These are phyloP conservation scores for Vultur gryphus DNA, from an alignment of 2,797 vertebrate genomes.

Conservation along the genomic window DNA sequence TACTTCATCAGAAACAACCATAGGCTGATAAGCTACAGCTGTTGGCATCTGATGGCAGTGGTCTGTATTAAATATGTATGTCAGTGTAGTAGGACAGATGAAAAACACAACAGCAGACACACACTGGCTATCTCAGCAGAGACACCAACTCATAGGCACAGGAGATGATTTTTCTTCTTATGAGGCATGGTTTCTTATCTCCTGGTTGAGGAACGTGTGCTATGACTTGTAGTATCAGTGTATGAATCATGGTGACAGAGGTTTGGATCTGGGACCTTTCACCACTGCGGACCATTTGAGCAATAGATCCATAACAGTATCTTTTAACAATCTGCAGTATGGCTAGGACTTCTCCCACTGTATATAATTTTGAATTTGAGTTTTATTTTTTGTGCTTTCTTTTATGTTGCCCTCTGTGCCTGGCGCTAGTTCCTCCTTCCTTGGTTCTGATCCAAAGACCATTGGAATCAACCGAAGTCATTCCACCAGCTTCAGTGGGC, in stretches of 20 bases:
- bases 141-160: not conserved
- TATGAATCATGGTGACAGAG: not conserved
- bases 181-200: not conserved
- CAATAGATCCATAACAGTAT: not conserved
- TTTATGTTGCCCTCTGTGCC: not conserved
- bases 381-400: not conserved
- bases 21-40: constrained; percentile 21
- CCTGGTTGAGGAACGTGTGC: not conserved
- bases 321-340: not conserved
- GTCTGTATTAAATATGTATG: not conserved
- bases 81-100: not conserved
- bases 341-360: not conserved
- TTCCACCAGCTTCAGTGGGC: constrained; percentile 22
- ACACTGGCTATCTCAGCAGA: not conserved
- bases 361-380: not conserved
- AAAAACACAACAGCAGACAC: constrained; percentile 3
- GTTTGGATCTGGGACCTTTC: not conserved
- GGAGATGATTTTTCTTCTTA: not conserved
- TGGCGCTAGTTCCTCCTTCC: not conserved
- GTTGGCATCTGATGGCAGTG: constrained; percentile 14
- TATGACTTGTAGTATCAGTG: not conserved
- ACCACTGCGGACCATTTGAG: not conserved
- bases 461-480: not conserved
- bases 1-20: not conserved
- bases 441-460: not conserved